Base-by-base conservation (phyloP, 1,140 invertebrate genomes). In the Eupeodes corollae region DNA sequence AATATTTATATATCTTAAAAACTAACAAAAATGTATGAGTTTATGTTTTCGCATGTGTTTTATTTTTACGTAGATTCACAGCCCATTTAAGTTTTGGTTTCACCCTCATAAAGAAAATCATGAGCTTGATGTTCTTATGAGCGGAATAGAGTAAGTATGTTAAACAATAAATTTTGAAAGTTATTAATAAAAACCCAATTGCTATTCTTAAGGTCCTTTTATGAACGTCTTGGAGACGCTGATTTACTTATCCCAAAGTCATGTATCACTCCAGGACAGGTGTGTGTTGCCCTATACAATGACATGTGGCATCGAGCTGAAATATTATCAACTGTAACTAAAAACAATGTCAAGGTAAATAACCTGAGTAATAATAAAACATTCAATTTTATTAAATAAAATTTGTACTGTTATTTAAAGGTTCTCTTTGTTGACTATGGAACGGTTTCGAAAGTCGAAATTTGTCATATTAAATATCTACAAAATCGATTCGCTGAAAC, bases 401-500 rank as follows among this genome's bases (percentile, higher is more conserved):
- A 33, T 39, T 8, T 26, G 13, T 18, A 14, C n/a, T 18, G 6
- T 48, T 35, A 15, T 43, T 40, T n/a, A 14, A 15, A 59, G 57
- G 60, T 66, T 9, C 26, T 47, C 18, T 51, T 58, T 18, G 32
- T 66, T 5, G 63, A 66, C 44, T 60, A 55, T 15, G 63, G 63
- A 8, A 51, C 46, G 9, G 46, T 53, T 13, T 46, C 39, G 1
- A 50, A 52, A 10, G 37, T 58, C 1, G n/a, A 45, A 12, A 48
- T 34, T 14, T 21, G 47, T 43, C 34, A 52, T 14, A 31, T 67
- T 0, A 59, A 57, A 49, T 59, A 52, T 52, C 32, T 67, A 19
- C 35, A 45, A 15, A 49, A 48, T 12, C 33, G 49, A 1, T 67
- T 62, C 42, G 56, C 56, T 11, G 41, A 1, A 13, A 33, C 66